A percentile compares a stretch with the other conserved stretches of the same genome.
These are phyloP conservation scores for Natator depressus DNA, from an alignment of 2,113 vertebrate genomes.

Conservation along the genomic window DNA sequence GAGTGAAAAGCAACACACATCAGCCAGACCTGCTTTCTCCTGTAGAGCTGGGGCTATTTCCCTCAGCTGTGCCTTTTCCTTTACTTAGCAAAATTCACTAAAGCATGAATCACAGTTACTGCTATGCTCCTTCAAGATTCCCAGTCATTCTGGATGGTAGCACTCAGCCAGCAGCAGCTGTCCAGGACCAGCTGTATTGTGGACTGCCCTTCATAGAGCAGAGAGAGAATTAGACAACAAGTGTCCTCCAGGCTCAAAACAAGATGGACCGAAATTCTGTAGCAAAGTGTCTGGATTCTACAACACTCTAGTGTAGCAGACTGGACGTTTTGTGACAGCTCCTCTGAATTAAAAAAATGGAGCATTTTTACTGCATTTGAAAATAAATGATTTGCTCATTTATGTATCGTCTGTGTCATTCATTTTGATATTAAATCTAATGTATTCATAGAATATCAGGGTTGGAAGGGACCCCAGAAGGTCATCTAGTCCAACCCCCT, in stretches of 20 bases:
- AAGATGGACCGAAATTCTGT: neutral
- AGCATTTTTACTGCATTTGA: neutral
- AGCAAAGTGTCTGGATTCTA: neutral
- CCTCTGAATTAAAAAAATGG: neutral
- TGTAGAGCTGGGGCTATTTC: neutral
- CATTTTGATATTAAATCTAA: neutral
- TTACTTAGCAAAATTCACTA: neutral
- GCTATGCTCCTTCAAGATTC: neutral
- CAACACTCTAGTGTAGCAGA: neutral
- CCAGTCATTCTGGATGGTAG: neutral
- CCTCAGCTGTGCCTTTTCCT: neutral
- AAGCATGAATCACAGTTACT: rapidly evolving
- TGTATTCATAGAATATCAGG: no score
- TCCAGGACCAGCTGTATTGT: neutral
- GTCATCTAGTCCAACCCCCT: no score
- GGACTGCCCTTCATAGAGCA: neutral
- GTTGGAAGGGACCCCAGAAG: no score
- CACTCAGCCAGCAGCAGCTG: neutral
- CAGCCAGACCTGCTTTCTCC: neutral
- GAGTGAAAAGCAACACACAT: neutral
- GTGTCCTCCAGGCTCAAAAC: neutral
- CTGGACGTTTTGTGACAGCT: neutral
- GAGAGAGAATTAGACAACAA: neutral
- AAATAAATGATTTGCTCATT: neutral
- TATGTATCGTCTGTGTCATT: neutral